Evolutionary conservation across 2,888 invertebrate species (phyloP).

Genomic region (Phengaris arion): DNA sequence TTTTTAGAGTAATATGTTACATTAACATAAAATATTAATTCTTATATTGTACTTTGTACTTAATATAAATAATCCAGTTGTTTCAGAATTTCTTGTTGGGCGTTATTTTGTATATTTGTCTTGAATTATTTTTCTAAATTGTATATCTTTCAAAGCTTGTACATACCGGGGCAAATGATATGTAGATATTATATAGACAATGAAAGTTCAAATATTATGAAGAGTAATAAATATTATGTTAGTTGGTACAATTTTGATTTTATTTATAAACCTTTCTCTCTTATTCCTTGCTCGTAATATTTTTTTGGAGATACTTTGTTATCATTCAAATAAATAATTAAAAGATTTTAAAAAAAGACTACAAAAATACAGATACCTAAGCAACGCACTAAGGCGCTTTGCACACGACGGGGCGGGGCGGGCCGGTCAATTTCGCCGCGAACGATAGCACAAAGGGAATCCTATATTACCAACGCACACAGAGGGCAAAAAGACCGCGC

Average conservation of each 20-base stretch:
- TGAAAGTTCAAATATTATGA: slow-evolving; percentile 77
- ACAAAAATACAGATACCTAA: too few species aligned
- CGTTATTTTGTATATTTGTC: slow-evolving; percentile 71
- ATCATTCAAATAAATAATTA: too few species aligned
- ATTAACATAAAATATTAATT: slow-evolving; percentile 35
- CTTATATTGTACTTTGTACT: slow-evolving; percentile 58
- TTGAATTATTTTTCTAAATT: slow-evolving; percentile 65
- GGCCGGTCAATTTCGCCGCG: too few species aligned
- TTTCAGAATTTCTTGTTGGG: slow-evolving; percentile 65
- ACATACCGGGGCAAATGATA: slow-evolving; percentile 65
- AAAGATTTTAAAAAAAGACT: too few species aligned
- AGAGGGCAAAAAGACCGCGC: too few species aligned
- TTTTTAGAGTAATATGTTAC: slow-evolving; percentile 44
- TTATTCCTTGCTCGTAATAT: too few species aligned
- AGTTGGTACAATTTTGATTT: slow-evolving; percentile 58
- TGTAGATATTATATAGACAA: slow-evolving; percentile 73
- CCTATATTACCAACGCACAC: too few species aligned
- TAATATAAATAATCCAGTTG: slow-evolving; percentile 58
- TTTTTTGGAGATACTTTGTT: too few species aligned
- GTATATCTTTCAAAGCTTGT: slow-evolving; percentile 52
- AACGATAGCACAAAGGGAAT: too few species aligned
- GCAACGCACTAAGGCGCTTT: too few species aligned
- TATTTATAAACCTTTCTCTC: slow-evolving; percentile 37
- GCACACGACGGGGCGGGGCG: too few species aligned
- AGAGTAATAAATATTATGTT: slow-evolving; percentile 76